phyloP scores from a whole-genome alignment of 2,113 vertebrate species.

The Grantiella picta region DNA sequence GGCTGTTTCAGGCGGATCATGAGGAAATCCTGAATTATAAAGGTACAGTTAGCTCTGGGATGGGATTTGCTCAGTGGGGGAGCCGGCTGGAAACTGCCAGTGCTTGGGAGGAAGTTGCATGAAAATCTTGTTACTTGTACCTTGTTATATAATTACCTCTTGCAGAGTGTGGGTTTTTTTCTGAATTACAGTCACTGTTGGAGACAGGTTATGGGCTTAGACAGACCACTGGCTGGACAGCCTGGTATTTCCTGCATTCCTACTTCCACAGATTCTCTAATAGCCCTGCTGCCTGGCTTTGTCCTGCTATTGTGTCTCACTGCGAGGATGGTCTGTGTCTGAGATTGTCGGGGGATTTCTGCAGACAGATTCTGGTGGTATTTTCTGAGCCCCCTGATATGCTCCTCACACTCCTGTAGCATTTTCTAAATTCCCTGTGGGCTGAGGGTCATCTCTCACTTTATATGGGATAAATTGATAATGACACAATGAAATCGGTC shows the following conservation, averaged over 20 bases:
- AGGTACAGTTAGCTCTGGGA: not conserved
- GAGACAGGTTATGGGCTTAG: slow-evolving; percentile 18
- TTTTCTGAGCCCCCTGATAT: not conserved
- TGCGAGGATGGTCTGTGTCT: not conserved
- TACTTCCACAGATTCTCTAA: not conserved
- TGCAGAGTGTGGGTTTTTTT: not conserved
- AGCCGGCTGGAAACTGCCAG: not conserved
- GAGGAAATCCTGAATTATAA: slow-evolving; percentile 3
- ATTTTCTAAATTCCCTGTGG: not conserved
- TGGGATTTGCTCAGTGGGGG: not conserved
- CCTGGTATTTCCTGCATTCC: slow-evolving; percentile 17
- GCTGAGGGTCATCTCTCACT: not conserved
- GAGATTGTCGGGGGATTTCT: not conserved
- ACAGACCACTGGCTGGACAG: not conserved
- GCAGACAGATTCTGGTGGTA: not conserved
- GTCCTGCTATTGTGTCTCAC: not conserved
- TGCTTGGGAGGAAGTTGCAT: not conserved
- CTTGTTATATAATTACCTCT: slow-evolving; percentile 40
- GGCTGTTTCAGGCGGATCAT: not conserved
- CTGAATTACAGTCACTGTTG: slow-evolving; percentile 30
- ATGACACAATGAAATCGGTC: slow-evolving; percentile 33
- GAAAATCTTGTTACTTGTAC: slow-evolving; percentile 34
- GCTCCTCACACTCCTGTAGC: not conserved
- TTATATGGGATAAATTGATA: slow-evolving; percentile 24
- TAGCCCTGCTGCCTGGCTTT: not conserved